Evolutionary conservation across 2,113 vertebrate genomes (phyloP), one percentile per base, ranked within the genome.

Genomic region (Brachypteracias leptosomus): DNA sequence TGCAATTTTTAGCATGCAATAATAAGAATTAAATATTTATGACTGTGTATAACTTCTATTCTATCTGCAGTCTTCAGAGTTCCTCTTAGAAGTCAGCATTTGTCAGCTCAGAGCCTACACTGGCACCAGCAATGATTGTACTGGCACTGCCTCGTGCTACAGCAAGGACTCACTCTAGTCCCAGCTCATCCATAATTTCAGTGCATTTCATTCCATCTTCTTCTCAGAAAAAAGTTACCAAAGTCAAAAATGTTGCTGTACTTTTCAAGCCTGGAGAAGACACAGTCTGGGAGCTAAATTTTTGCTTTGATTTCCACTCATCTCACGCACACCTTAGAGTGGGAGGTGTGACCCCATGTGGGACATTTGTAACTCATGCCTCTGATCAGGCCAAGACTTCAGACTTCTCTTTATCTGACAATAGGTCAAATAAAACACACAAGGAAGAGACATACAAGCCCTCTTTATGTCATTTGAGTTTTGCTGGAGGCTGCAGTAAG

Each of bases 1-100:
- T 90, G 82, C 57, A 96, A 85, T 72, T 94, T 83, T 94, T 89
- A 93, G 90, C 71, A 87, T 92, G 70, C 47, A 87, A 89, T 87
- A 92, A 94, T 29, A 89, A 36, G 49, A 90, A 91, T 93, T 83
- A 96, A 95, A 90, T 95, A 97, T 96, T 96, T 91, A 97, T 89
- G 59, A 44, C 40, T 73, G 26, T 85, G 73, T 81, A 85, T 65
- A 80, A 86, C 72, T 94, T 89, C 62, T 68, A 6, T 76, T 94
- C 49, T 94, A 90, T 78, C 68, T 75, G 65, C 42, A 95, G 75
- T 78, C 86, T 68, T 75, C 90, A 74, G 63, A 82, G 70, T 29
- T 89, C 46, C 54, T 75, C 68, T 33, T 5, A 92, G 79, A 91
- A 95, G 88, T 66, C 79, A 78, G 51, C 28, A 59, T 70, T 88